Evolutionary conservation across 2,888 invertebrate species (phyloP).

Genomic region (Trachelus tabidus): DNA sequence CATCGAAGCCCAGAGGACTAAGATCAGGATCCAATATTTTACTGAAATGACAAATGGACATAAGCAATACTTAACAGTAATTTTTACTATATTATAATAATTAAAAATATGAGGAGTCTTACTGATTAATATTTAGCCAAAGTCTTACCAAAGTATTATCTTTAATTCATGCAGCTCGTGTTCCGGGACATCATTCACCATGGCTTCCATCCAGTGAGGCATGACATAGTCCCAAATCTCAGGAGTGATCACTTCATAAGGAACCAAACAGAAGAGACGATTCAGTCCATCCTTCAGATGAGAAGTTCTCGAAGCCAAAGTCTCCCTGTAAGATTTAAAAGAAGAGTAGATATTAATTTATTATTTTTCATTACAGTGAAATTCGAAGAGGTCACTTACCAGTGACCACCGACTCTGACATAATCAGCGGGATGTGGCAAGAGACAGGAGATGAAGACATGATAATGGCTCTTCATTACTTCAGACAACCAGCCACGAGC

Average conservation of each 20-base stretch:
- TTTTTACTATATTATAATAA: background rate
- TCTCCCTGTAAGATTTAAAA: constrained; percentile 73
- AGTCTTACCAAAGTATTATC: constrained; percentile 75
- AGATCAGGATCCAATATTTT: constrained; percentile 98
- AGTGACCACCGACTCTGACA: constrained; percentile 95
- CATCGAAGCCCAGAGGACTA: constrained; percentile 93
- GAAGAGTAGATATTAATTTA: background rate
- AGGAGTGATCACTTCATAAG: constrained; percentile 96
- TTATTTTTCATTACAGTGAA: background rate
- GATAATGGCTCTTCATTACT: constrained; percentile 85
- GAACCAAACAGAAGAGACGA: constrained; percentile 93
- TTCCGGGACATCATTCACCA: constrained; percentile 91
- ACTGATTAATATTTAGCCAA: background rate
- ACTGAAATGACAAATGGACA: constrained; percentile 65
- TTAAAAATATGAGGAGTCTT: background rate
- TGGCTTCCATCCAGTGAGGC: constrained; percentile 99
- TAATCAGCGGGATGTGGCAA: constrained; percentile 97
- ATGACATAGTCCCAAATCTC: constrained; percentile 99
- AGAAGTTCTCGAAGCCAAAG: constrained; percentile 85
- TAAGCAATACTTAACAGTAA: background rate
- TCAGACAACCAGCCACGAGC: constrained; percentile 92
- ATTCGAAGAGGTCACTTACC: constrained; percentile 68
- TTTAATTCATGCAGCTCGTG: constrained; percentile 87
- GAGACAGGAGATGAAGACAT: constrained; percentile 91
- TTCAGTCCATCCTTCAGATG: constrained; percentile 96